Percentiles rank a stretch among this genome's conserved stretches.
These are phyloP conservation scores for Zootermopsis nevadensis DNA, from an alignment of 2,888 invertebrate species.

Conservation along the genomic window DNA sequence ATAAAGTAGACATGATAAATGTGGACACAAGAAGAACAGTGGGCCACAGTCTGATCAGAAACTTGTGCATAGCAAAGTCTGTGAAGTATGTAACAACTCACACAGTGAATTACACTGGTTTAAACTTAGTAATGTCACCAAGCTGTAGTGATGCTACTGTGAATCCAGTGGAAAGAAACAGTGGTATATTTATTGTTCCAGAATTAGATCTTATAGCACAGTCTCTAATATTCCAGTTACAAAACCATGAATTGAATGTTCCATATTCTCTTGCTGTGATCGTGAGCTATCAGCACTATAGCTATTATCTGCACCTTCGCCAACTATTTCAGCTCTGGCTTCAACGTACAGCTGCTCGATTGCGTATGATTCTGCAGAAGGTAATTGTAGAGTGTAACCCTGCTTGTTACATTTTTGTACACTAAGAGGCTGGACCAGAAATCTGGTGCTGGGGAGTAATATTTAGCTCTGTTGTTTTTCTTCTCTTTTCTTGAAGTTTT, in stretches of 20 bases:
- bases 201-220: constrained; percentile 54
- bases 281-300: constrained; percentile 50
- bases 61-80: constrained; percentile 43
- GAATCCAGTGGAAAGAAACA: constrained; percentile 42
- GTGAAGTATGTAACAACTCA: constrained; percentile 54
- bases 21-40: neutral
- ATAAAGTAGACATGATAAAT: neutral
- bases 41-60: neutral
- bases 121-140: neutral
- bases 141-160: neutral
- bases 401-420: too few species aligned
- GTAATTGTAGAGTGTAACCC: constrained; percentile 18
- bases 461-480: too few species aligned
- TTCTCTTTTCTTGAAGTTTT: too few species aligned
- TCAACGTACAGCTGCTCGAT: constrained; percentile 36
- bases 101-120: constrained; percentile 53
- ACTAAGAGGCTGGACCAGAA: too few species aligned
- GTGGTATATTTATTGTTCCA: constrained; percentile 53
- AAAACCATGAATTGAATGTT: constrained; percentile 39
- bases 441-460: too few species aligned
- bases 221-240: constrained; percentile 51
- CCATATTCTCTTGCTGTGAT: constrained; percentile 53
- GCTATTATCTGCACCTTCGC: constrained; percentile 50
- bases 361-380: constrained; percentile 32
- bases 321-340: constrained; percentile 52